These are phyloP conservation scores for Dinocampus coccinellae DNA, from an alignment of 2,888 invertebrate species.

Conservation along the genomic window DNA sequence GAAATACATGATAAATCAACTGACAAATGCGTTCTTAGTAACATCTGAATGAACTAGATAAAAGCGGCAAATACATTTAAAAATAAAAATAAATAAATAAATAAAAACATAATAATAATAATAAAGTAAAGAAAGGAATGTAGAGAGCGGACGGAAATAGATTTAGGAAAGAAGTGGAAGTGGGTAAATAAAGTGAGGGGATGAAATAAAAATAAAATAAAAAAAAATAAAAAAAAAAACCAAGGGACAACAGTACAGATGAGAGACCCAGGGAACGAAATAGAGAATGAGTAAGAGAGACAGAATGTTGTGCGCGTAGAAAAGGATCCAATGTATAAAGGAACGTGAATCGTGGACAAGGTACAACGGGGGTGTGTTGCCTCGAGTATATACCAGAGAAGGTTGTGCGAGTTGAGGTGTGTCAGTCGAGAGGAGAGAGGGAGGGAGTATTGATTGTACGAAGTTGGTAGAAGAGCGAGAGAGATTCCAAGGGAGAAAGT, in stretches of 20 bases:
- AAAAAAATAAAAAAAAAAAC: slow-evolving; percentile 30
- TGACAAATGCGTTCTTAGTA: too few species aligned
- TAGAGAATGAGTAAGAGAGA: too few species aligned
- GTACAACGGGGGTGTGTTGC: slow-evolving; percentile 35
- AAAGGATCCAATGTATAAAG: slow-evolving; percentile 43
- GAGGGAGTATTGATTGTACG: slow-evolving; percentile 65
- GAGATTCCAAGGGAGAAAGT: slow-evolving; percentile 27
- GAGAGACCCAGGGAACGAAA: too few species aligned
- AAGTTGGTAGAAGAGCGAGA: slow-evolving; percentile 53
- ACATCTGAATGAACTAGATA: too few species aligned
- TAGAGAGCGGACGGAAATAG: slow-evolving; percentile 13
- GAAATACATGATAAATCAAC: background rate
- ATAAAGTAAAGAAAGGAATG: background rate
- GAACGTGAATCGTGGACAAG: slow-evolving; percentile 39
- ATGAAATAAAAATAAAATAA: slow-evolving; percentile 28
- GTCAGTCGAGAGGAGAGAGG: slow-evolving; percentile 44
- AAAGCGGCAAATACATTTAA: too few species aligned
- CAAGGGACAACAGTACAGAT: slow-evolving; percentile 40
- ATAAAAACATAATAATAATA: too few species aligned
- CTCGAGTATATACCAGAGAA: slow-evolving; percentile 33
- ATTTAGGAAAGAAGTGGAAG: slow-evolving; percentile 7
- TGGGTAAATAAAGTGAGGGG: slow-evolving; percentile 36
- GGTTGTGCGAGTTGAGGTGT: slow-evolving; percentile 31
- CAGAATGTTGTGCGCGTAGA: slow-evolving; percentile 48
- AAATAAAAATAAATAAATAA: too few species aligned